Conservation (phyloP, 2,888 invertebrate species). For the Drosophila nr. medialis region DNA sequence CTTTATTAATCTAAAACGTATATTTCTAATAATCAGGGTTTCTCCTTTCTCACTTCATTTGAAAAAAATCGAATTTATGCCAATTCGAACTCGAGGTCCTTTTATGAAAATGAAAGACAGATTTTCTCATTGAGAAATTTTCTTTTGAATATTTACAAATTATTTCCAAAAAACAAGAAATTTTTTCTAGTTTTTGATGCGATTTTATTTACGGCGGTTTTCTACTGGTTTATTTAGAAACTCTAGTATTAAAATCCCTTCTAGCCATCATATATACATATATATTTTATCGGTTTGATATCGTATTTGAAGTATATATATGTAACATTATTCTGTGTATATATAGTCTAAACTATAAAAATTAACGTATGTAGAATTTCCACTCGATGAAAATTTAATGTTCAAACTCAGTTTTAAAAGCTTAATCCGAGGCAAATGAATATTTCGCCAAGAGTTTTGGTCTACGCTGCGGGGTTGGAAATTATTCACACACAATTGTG, state of each 20-base stretch:
- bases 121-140: neutral
- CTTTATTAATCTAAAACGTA: neutral
- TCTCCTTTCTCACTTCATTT: neutral
- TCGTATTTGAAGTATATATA: neutral
- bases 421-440: constrained; percentile 19
- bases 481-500: constrained; percentile 81
- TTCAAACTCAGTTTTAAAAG: constrained; percentile 18
- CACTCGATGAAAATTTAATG: constrained; percentile 18
- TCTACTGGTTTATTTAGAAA: neutral
- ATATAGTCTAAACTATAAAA: constrained; percentile 7
- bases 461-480: constrained; percentile 60
- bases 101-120: neutral
- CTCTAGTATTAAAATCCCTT: neutral
- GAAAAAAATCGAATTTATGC: no score
- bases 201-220: neutral
- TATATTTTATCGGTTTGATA: neutral
- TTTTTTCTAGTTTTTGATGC: neutral
- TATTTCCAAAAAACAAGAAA: neutral
- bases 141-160: neutral
- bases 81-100: no score
- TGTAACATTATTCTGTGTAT: neutral
- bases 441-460: constrained; percentile 25
- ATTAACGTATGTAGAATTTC: neutral
- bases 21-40: neutral
- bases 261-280: neutral